Percentiles rank a stretch among this genome's conserved stretches.
Conservation (phyloP, 1,140 invertebrate genomes). For the Heterodera carotae region DNA sequence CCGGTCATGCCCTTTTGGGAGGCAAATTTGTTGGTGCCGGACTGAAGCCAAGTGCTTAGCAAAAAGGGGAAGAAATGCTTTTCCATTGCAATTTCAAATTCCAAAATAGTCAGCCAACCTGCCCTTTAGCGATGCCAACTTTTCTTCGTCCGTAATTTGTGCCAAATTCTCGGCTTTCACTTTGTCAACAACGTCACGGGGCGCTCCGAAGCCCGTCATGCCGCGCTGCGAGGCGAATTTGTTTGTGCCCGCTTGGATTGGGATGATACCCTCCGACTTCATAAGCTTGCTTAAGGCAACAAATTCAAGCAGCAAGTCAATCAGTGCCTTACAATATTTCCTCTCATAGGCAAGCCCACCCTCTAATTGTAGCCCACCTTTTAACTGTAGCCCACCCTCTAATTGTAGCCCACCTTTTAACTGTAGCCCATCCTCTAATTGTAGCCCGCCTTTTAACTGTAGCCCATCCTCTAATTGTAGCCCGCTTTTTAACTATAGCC, state of each 20-base stretch:
- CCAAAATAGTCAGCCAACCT: not conserved
- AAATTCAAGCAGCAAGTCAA: not conserved
- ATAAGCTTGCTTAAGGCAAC: constrained; percentile 55
- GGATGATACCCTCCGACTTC: constrained; percentile 63
- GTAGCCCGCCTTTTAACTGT: no score
- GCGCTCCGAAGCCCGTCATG: constrained; percentile 64
- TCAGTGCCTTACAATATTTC: no score
- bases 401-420: no score
- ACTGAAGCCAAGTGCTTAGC: constrained; percentile 64
- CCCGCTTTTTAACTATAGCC: no score
- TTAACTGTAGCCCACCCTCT: no score
- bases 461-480: no score
- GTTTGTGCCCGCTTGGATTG: constrained; percentile 65
- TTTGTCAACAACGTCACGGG: constrained; percentile 65
- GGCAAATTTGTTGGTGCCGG: constrained; percentile 65
- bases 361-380: no score
- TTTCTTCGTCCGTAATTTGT: constrained; percentile 62
- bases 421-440: no score
- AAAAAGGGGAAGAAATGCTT: not conserved
- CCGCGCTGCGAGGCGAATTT: constrained; percentile 65
- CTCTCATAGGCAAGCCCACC: no score
- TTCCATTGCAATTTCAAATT: not conserved
- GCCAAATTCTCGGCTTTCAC: constrained; percentile 58
- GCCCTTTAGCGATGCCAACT: constrained; percentile 58
- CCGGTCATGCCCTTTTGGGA: constrained; percentile 64